Conservation (phyloP, 35 echinoderm and acorn worm species). For the Apostichopus japonicus region DNA sequence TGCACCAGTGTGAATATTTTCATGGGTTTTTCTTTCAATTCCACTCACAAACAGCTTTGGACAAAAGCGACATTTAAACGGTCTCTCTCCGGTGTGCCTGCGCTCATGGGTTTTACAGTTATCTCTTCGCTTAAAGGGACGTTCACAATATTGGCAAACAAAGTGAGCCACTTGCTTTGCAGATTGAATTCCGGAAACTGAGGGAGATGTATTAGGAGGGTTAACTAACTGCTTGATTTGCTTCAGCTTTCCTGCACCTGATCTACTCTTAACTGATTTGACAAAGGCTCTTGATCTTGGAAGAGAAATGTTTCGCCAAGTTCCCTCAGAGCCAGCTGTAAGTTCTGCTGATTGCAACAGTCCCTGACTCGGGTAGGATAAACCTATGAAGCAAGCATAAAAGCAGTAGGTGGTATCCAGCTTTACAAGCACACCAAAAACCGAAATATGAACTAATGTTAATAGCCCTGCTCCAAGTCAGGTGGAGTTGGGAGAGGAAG, state of each 20-base stretch:
- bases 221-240: too few relatives aligned
- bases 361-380: conserved; percentile 1
- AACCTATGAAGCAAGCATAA: conserved; percentile 6
- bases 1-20: conserved; percentile 34
- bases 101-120: conserved; percentile 25
- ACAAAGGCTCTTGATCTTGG: neutral
- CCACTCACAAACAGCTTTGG: conserved; percentile 12
- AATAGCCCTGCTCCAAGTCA: too few relatives aligned
- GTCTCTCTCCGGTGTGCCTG: conserved; percentile 47
- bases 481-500: too few relatives aligned
- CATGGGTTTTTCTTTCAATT: conserved; percentile 11
- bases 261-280: neutral
- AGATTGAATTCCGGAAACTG: too few relatives aligned
- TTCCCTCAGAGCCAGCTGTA: neutral
- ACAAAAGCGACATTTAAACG: conserved; percentile 44
- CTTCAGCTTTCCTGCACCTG: too few relatives aligned
- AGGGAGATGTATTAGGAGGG: too few relatives aligned
- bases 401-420: neutral
- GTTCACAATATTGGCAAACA: neutral
- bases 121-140: neutral
- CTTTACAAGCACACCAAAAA: neutral
- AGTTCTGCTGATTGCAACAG: neutral
- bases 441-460: too few relatives aligned
- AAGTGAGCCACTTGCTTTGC: neutral
- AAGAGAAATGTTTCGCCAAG: neutral